phyloP scores from a whole-genome alignment of 2,888 invertebrate species.

The Ferrisia virgata region DNA sequence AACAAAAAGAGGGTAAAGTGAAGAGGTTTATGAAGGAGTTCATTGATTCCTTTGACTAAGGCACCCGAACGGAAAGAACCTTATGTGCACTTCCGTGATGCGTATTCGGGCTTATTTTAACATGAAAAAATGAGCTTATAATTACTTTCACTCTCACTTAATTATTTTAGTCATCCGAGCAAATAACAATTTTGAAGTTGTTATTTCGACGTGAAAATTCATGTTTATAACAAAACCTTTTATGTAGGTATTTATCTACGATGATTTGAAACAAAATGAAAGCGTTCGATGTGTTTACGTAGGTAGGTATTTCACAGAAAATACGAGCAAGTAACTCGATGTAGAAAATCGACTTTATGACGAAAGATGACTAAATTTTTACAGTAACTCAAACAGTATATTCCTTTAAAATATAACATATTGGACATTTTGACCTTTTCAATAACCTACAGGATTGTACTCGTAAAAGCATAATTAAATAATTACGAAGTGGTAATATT shows the following conservation, averaged over 20 bases:
- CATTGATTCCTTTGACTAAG: constrained; percentile 12
- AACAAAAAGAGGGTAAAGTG: background rate
- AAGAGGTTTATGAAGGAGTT: background rate
- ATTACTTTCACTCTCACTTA: background rate
- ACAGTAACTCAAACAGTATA: background rate
- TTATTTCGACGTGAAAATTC: background rate
- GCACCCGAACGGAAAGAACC: background rate
- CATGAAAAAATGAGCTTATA: background rate
- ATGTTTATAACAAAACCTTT: too few relatives aligned
- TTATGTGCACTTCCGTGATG: background rate
- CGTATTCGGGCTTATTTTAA: background rate
- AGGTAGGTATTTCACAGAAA: too few relatives aligned
- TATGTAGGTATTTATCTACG: background rate
- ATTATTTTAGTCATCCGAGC: background rate
- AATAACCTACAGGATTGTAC: too few relatives aligned
- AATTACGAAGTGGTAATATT: too few relatives aligned
- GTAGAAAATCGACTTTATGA: too few relatives aligned
- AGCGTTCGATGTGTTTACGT: too few relatives aligned
- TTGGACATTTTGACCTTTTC: background rate
- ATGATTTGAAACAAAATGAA: too few relatives aligned
- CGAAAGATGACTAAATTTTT: background rate
- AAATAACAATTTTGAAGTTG: background rate
- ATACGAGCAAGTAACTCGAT: too few relatives aligned
- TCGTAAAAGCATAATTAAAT: too few relatives aligned
- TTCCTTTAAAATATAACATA: background rate